Evolutionary conservation across 2,113 vertebrate genomes (phyloP).

Genomic region (Tretioscincus oriximinensis): DNA sequence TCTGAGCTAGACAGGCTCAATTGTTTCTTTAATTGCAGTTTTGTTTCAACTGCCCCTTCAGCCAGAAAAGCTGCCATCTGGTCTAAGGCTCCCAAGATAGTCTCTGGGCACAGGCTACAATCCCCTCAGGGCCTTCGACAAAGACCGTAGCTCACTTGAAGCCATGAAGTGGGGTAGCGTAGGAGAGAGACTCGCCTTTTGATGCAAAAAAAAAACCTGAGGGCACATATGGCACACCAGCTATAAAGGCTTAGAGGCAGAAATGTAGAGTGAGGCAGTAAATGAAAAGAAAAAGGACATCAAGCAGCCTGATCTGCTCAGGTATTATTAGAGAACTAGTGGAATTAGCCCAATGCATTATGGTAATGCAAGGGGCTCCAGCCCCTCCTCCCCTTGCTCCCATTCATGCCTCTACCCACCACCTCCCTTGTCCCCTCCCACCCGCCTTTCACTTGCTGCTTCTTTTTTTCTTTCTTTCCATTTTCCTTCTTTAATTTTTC

Average conservation of each 20-base stretch:
- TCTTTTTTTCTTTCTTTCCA: too few species aligned
- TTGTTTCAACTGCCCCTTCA: not conserved
- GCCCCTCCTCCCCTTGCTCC: too few species aligned
- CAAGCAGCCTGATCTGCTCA: not conserved
- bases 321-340: not conserved
- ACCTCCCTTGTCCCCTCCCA: too few species aligned
- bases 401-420: too few species aligned
- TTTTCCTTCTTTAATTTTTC: too few species aligned
- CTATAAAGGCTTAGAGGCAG: not conserved
- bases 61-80: slow-evolving; percentile 24
- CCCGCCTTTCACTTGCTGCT: too few species aligned
- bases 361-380: too few species aligned
- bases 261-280: not conserved
- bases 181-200: not conserved
- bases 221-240: not conserved
- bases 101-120: not conserved
- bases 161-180: not conserved
- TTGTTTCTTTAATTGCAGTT: not conserved
- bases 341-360: not conserved
- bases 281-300: not conserved
- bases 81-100: not conserved
- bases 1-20: not conserved
- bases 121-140: not conserved
- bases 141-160: not conserved
- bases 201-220: not conserved